Base-by-base conservation (phyloP, 2,888 invertebrate genomes). In the Drosophila monieri region DNA sequence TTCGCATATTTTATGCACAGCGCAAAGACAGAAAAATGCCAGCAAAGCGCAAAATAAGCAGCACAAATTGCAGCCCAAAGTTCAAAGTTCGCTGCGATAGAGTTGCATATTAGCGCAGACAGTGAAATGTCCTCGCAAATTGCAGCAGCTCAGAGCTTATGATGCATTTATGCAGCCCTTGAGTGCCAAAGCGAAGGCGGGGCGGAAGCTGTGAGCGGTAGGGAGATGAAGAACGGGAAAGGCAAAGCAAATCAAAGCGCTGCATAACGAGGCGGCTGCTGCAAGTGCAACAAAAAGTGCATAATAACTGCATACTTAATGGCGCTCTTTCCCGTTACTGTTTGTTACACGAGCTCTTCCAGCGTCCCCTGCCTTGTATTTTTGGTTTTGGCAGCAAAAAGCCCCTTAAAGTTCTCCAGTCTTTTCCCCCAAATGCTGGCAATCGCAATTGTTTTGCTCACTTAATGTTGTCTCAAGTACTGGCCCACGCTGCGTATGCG, bases 1-100 rank as follows among this genome's bases (percentile, higher is more conserved):
- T 84, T 84, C 84, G 84, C 88, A 84, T 84, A 84, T 88, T 84
- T 84, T 84, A 84, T 88, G 80, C 71, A 68, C 59, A 72, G 73
- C 69, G 72, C 48, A 85, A 75, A 78, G 69, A 69, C 69, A 60
- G 69, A 73, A 72, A 72, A 74, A 80, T 77, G 74, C 54, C 67
- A 71, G 84, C 74, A 80, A 80, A 77, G 87, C 84, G 71, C 80
- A 81, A 84, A 84, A 76, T 74, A 86, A 86, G 87, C 73, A 80
- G 65, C 66, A 77, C 84, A 84, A 81, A 80, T 77, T 80, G 73
- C 74, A 71, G 56, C 57, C 43, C n/a, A 30, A 72, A 68, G 80
- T 83, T 80, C 86, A 80, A 83, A 80, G 80, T 80, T 80, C 84
- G 72, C 65, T 18, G 51, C 41, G 61, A 46, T 23, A 71, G 74